Conservation (phyloP, 1,140 invertebrate genomes). For the Drosophila truncata region DNA sequence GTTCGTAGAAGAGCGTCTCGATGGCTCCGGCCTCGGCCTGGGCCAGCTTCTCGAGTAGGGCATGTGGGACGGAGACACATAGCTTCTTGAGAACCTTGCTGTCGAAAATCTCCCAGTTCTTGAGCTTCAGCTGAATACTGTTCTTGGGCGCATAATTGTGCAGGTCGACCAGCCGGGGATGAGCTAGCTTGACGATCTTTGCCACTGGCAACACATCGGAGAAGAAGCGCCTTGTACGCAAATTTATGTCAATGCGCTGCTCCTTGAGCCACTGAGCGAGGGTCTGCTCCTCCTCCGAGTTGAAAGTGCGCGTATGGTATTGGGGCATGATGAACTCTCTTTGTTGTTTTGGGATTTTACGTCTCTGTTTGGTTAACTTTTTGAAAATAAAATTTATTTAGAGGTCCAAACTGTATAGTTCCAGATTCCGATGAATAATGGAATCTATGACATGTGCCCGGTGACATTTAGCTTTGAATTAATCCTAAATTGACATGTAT, state of each 20-base stretch:
- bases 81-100: conserved; percentile 89
- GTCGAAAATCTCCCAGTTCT: conserved; percentile 91
- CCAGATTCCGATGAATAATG: neutral
- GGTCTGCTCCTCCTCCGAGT: conserved; percentile 28
- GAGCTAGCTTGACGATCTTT: conserved; percentile 89
- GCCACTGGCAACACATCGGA: conserved; percentile 90
- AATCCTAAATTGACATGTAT: neutral
- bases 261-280: conserved; percentile 88
- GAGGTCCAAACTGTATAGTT: conserved; percentile 18
- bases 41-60: conserved; percentile 87
- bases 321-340: conserved; percentile 10
- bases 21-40: conserved; percentile 88
- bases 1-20: conserved; percentile 87
- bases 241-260: conserved; percentile 87
- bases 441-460: neutral
- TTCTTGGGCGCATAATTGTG: conserved; percentile 90
- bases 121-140: conserved; percentile 88
- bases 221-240: conserved; percentile 53
- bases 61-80: conserved; percentile 87
- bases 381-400: conserved; percentile 14
- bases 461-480: neutral
- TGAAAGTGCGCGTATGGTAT: conserved; percentile 16
- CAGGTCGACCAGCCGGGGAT: conserved; percentile 89
- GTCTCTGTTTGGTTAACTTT: conserved; percentile 9
- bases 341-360: conserved; percentile 24